Percentiles rank a stretch among this genome's conserved stretches.
Evolutionary conservation across 2,113 vertebrate genomes (phyloP).

Genomic region (Anolis carolinensis): DNA sequence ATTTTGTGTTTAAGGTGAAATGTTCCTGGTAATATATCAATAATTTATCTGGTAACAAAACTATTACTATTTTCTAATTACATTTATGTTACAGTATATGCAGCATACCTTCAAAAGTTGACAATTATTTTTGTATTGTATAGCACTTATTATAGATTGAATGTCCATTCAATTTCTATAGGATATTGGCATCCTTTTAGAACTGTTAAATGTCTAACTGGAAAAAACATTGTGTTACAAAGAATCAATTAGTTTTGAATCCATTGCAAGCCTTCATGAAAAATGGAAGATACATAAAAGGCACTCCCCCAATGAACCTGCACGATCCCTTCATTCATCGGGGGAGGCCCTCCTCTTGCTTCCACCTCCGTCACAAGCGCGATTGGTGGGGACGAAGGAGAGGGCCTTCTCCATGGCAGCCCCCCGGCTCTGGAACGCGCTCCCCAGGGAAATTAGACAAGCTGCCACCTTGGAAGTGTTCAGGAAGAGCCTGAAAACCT

Average conservation of each 20-base stretch:
- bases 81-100: background rate
- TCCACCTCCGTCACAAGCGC: too few relatives aligned
- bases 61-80: background rate
- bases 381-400: too few relatives aligned
- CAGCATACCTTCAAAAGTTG: background rate
- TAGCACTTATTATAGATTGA: background rate
- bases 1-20: background rate
- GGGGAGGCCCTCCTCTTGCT: too few relatives aligned
- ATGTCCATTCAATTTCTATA: constrained; percentile 34
- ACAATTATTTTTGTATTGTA: background rate
- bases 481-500: too few relatives aligned
- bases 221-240: background rate
- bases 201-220: constrained; percentile 3
- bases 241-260: background rate
- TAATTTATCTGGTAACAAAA: background rate
- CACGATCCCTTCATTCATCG: too few relatives aligned
- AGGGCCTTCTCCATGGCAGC: too few relatives aligned
- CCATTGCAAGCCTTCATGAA: background rate
- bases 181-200: constrained; percentile 18
- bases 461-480: too few relatives aligned
- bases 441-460: too few relatives aligned
- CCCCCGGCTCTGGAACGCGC: too few relatives aligned
- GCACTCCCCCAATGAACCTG: too few relatives aligned
- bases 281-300: background rate
- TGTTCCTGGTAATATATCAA: background rate